Conservation (phyloP, 2,888 invertebrate species). For the Urechis unicinctus region DNA sequence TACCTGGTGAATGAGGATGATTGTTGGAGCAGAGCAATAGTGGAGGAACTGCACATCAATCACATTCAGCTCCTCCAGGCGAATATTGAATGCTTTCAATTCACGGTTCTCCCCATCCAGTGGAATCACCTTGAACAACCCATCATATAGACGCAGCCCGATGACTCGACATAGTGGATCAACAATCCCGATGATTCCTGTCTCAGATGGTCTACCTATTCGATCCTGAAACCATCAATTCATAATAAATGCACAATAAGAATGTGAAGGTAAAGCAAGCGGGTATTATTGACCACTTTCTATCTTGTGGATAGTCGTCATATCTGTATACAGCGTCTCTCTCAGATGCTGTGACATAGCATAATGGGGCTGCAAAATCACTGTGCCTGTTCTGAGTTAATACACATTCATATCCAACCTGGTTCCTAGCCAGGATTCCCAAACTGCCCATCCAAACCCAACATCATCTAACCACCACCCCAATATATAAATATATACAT, state of each 20-base stretch:
- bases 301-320: too few relatives aligned
- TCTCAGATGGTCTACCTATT: conserved; percentile 90
- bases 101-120: conserved; percentile 89
- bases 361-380: too few relatives aligned
- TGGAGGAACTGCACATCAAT: conserved; percentile 94
- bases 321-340: too few relatives aligned
- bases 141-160: conserved; percentile 90
- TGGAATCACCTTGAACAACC: conserved; percentile 93
- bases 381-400: too few relatives aligned
- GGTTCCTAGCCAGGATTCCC: too few relatives aligned
- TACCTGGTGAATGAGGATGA: conserved; percentile 74
- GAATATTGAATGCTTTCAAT: conserved; percentile 76
- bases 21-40: conserved; percentile 85
- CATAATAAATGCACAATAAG: too few relatives aligned
- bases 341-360: too few relatives aligned
- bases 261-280: conserved; percentile 1
- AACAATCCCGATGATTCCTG: conserved; percentile 89
- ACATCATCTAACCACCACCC: too few relatives aligned
- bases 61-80: conserved; percentile 89
- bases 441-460: too few relatives aligned
- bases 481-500: too few relatives aligned
- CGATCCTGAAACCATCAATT: conserved; percentile 66
- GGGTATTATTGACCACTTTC: background rate
- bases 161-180: conserved; percentile 94
- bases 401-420: too few relatives aligned